phyloP scores from a whole-genome alignment of 2,797 vertebrate genomes.

The Falco peregrinus region DNA sequence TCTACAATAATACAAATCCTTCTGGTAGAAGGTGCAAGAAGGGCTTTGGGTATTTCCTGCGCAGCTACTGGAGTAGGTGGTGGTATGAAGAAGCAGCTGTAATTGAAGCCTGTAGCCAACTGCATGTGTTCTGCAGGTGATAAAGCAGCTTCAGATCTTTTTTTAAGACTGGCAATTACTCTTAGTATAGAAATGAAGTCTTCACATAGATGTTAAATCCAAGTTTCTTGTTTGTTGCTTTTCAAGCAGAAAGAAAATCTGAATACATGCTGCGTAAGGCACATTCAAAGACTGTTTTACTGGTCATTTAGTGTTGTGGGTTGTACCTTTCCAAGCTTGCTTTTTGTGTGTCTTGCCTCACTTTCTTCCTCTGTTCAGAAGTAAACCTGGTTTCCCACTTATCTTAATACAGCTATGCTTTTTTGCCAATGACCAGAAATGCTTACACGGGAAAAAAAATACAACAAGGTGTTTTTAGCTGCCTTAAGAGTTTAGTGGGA shows the following conservation, averaged over 20 bases:
- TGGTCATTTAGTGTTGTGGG: not conserved
- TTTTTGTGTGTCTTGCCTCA: not conserved
- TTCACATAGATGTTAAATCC: not conserved
- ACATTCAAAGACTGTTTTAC: not conserved
- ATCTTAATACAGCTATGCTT: not conserved
- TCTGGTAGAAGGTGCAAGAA: too few relatives aligned
- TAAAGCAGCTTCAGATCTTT: not conserved
- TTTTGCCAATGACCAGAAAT: constrained; percentile 7
- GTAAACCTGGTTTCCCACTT: not conserved
- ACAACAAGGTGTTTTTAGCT: constrained; percentile 27
- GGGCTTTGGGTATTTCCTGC: not conserved
- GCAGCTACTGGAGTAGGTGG: not conserved
- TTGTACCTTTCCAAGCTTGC: not conserved
- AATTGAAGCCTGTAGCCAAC: not conserved
- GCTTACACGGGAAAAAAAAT: not conserved
- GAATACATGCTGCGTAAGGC: not conserved
- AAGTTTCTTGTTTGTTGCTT: not conserved
- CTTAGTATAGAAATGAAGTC: not conserved
- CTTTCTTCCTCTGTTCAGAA: not conserved
- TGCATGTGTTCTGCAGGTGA: not conserved
- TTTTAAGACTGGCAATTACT: not conserved
- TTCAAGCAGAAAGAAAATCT: not conserved
- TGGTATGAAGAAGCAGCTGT: not conserved
- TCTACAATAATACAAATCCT: not conserved
- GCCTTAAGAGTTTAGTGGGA: not conserved